These are phyloP conservation scores for Oryctes rhinoceros DNA, from an alignment of 1,140 invertebrate species.

Conservation along the genomic window DNA sequence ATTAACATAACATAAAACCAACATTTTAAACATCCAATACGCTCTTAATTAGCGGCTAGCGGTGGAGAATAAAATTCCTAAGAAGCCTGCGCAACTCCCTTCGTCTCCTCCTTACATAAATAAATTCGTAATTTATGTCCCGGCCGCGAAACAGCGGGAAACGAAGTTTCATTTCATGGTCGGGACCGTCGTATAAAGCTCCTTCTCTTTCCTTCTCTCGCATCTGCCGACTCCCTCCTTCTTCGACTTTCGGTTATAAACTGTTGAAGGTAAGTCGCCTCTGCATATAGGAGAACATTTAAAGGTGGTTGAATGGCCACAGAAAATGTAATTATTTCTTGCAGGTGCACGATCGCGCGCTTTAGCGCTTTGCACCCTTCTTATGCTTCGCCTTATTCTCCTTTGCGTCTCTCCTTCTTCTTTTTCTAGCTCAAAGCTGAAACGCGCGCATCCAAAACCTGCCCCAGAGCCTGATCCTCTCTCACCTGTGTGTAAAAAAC, in stretches of 20 bases:
- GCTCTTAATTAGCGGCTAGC: conserved; percentile 24
- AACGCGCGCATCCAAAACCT: conserved; percentile 38
- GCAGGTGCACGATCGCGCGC: conserved; percentile 42
- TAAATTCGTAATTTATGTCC: conserved; percentile 40
- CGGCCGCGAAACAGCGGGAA: conserved; percentile 28
- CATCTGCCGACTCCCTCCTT: not conserved
- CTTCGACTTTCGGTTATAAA: conserved; percentile 25
- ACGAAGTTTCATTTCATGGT: conserved; percentile 39
- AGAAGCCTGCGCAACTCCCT: not conserved
- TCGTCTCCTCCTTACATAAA: not conserved
- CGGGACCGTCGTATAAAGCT: conserved; percentile 2
- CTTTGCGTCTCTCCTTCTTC: not conserved
- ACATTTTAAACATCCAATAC: not conserved
- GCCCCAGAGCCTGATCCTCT: conserved; percentile 44
- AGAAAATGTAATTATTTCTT: conserved; percentile 44
- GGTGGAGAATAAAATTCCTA: conserved; percentile 8
- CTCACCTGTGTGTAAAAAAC: conserved; percentile 44
- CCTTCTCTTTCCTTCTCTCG: not conserved
- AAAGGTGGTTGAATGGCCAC: conserved; percentile 41
- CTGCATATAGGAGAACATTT: not conserved
- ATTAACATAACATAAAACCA: not conserved
- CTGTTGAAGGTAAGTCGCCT: conserved; percentile 1
- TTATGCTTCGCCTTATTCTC: not conserved
- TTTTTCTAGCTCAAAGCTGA: not conserved
- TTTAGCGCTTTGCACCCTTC: conserved; percentile 43